A percentile compares a stretch with the other conserved stretches of the same genome.
phyloP scores from a whole-genome alignment of 2,888 invertebrate genomes.

The Vannuccia rotundouncinata region DNA sequence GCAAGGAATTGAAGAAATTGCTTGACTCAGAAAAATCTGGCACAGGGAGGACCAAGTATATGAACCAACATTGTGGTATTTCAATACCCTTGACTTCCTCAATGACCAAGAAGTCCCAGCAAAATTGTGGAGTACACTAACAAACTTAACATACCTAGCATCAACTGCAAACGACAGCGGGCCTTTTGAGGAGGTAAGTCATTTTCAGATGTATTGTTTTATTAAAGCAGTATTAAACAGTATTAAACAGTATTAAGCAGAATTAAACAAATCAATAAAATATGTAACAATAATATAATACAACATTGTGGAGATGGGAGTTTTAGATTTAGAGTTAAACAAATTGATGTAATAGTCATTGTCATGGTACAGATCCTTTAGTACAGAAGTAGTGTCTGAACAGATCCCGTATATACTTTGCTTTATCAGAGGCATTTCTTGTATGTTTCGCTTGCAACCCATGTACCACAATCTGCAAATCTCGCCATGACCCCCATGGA shows the following conservation, averaged over 20 bases:
- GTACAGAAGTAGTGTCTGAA: not conserved
- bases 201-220: not conserved
- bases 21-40: slow-evolving; percentile 38
- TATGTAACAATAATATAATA: not conserved
- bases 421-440: not conserved
- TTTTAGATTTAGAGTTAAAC: not conserved
- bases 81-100: not conserved
- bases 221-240: not conserved
- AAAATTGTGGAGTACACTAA: not conserved
- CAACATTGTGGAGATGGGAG: not conserved
- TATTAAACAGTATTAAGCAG: not conserved
- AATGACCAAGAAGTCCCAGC: not conserved
- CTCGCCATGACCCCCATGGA: slow-evolving; percentile 10
- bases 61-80: not conserved
- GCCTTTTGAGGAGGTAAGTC: not conserved
- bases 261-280: not conserved
- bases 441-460: not conserved
- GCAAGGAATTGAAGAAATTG: slow-evolving; percentile 45
- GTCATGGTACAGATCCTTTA: not conserved
- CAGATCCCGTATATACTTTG: not conserved
- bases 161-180: not conserved
- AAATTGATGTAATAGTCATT: not conserved
- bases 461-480: not conserved
- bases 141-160: not conserved
- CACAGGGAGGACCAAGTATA: not conserved